phyloP scores from a whole-genome alignment of 2,888 invertebrate species.

The Drosophila hawaiiensis region DNA sequence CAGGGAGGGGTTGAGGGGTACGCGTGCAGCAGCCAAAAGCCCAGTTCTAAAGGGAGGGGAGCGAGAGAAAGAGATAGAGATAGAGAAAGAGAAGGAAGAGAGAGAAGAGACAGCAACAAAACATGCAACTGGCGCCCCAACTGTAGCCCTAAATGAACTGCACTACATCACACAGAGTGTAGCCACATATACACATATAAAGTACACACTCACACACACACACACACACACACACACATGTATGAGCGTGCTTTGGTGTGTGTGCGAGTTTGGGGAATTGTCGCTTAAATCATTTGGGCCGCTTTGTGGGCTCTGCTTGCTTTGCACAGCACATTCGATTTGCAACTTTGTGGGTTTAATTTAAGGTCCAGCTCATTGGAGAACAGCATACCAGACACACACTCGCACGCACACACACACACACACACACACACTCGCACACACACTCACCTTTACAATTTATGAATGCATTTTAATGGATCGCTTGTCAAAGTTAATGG shows the following conservation, averaged over 20 bases:
- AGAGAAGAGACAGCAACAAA: constrained; percentile 33
- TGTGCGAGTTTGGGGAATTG: constrained; percentile 47
- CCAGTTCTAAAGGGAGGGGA: background rate
- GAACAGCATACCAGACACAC: constrained; percentile 35
- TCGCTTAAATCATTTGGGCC: constrained; percentile 62
- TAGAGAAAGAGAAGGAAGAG: constrained; percentile 8
- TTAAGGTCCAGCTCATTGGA: constrained; percentile 53
- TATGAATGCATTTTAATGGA: constrained; percentile 76
- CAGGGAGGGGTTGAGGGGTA: background rate
- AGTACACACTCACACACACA: background rate
- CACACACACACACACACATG: background rate
- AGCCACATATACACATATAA: constrained; percentile 2
- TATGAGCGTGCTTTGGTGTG: constrained; percentile 14
- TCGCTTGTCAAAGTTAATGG: constrained; percentile 70
- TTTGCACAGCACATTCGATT: constrained; percentile 44
- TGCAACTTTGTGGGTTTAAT: constrained; percentile 64
- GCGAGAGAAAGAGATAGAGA: background rate
- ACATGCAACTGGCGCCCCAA: constrained; percentile 47
- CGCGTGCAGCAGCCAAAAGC: constrained; percentile 17
- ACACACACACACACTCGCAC: constrained; percentile 5
- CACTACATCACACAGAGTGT: constrained; percentile 48
- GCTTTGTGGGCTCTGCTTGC: constrained; percentile 48
- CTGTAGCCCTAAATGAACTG: constrained; percentile 53
- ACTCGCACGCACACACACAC: constrained; percentile 5
- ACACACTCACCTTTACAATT: constrained; percentile 63